These are phyloP conservation scores for Tyrannus savana DNA, from an alignment of 2,113 vertebrate genomes.

Conservation along the genomic window DNA sequence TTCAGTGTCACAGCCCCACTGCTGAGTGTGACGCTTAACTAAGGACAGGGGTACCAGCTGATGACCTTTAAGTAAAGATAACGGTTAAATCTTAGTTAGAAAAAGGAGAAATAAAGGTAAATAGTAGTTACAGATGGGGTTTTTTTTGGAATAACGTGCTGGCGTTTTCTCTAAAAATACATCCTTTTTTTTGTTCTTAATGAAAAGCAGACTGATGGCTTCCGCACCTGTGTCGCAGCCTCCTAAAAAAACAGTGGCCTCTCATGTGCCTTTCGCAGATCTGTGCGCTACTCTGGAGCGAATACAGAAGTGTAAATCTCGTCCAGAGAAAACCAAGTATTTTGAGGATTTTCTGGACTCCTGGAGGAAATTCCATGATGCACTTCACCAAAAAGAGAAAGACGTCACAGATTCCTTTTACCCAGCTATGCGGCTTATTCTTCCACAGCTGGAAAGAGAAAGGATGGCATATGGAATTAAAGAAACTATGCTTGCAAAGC, in stretches of 20 bases:
- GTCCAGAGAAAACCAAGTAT: constrained; percentile 85
- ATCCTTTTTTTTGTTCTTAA: not conserved
- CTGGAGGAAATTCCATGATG: constrained; percentile 91
- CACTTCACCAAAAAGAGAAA: constrained; percentile 86
- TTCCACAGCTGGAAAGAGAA: constrained; percentile 91
- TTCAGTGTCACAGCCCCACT: not conserved
- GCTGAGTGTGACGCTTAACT: fast-evolving
- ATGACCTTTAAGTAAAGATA: too few species aligned
- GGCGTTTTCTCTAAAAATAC: not conserved
- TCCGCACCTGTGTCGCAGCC: constrained; percentile 42
- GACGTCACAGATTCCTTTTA: constrained; percentile 92
- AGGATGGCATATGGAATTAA: constrained; percentile 97
- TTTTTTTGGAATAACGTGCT: fast-evolving
- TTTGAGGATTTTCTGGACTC: constrained; percentile 89
- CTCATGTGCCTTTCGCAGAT: constrained; percentile 89
- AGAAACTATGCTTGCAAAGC: constrained; percentile 94
- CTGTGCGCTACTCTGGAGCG: constrained; percentile 89
- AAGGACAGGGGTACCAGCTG: fast-evolving
- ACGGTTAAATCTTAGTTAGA: not conserved
- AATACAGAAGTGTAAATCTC: constrained; percentile 86
- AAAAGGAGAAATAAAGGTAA: not conserved
- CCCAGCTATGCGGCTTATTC: constrained; percentile 92
- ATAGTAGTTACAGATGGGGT: not conserved
- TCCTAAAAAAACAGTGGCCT: constrained; percentile 78
- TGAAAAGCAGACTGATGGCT: constrained; percentile 55